Conservation (phyloP, 2,888 invertebrate genomes). For the Andricus quercusramuli region DNA sequence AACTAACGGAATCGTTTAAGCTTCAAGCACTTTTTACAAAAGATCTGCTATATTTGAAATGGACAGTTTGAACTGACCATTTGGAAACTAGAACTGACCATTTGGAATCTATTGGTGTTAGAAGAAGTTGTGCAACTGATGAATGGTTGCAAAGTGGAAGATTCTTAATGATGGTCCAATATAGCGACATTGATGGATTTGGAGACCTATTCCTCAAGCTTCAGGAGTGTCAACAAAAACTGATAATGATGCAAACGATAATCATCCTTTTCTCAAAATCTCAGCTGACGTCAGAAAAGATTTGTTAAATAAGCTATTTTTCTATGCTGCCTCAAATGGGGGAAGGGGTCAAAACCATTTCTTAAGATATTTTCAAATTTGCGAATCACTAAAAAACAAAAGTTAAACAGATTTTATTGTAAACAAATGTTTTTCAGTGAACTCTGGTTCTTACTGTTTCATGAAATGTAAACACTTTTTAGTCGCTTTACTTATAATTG, state of each 20-base stretch:
- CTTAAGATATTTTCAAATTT: too few species aligned
- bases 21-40: neutral
- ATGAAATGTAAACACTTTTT: too few species aligned
- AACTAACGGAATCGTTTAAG: constrained; percentile 15
- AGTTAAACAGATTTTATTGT: too few species aligned
- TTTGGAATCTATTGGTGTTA: constrained; percentile 2
- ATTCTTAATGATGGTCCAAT: constrained; percentile 35
- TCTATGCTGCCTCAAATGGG: too few species aligned
- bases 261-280: too few species aligned
- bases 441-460: too few species aligned
- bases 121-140: constrained; percentile 19
- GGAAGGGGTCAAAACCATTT: too few species aligned
- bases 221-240: neutral
- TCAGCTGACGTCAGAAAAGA: too few species aligned
- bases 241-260: neutral
- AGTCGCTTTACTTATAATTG: too few species aligned
- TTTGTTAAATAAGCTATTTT: neutral
- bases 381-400: too few species aligned
- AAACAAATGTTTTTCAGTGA: too few species aligned
- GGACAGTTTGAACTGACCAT: constrained; percentile 30
- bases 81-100: neutral
- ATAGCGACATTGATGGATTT: constrained; percentile 34
- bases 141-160: constrained; percentile 17
- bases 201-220: neutral
- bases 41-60: neutral